These are phyloP conservation scores for Brachirus orientalis DNA, from an alignment of 2,113 vertebrate species.

Conservation along the genomic window DNA sequence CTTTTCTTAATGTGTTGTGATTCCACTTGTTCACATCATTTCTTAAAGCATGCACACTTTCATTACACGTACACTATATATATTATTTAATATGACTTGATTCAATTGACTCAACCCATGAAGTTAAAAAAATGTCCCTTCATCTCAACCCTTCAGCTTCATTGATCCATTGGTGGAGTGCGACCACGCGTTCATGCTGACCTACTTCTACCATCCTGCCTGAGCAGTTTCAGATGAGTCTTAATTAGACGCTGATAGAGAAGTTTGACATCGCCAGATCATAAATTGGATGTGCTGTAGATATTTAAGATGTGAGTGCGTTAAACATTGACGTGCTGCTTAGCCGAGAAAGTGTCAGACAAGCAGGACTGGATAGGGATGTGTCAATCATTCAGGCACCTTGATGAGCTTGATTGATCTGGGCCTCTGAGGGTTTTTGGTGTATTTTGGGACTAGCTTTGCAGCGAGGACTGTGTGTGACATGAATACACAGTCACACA, in stretches of 20 bases:
- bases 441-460: constrained; percentile 17
- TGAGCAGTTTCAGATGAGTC: constrained; percentile 25
- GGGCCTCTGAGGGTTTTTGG: constrained; percentile 34
- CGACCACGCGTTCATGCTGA: constrained; percentile 2
- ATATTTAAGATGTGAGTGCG: constrained; percentile 43
- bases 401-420: constrained; percentile 47
- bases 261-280: constrained; percentile 46
- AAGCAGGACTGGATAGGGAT: constrained; percentile 27
- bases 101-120: background rate
- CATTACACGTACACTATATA: background rate
- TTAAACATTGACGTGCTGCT: constrained; percentile 39
- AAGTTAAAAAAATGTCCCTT: background rate
- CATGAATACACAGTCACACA: constrained; percentile 16
- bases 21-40: background rate
- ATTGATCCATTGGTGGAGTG: background rate
- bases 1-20: background rate
- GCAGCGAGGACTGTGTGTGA: constrained; percentile 11
- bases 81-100: background rate
- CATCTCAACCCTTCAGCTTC: background rate
- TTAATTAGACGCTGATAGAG: constrained; percentile 56
- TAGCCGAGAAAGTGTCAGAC: constrained; percentile 11
- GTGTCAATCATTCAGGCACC: constrained; percentile 34
- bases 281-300: constrained; percentile 30
- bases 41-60: background rate
- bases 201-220: constrained; percentile 22